Percentiles rank a stretch among this genome's conserved stretches.
phyloP scores from a whole-genome alignment of 2,113 vertebrate species.

The Zootoca vivipara region DNA sequence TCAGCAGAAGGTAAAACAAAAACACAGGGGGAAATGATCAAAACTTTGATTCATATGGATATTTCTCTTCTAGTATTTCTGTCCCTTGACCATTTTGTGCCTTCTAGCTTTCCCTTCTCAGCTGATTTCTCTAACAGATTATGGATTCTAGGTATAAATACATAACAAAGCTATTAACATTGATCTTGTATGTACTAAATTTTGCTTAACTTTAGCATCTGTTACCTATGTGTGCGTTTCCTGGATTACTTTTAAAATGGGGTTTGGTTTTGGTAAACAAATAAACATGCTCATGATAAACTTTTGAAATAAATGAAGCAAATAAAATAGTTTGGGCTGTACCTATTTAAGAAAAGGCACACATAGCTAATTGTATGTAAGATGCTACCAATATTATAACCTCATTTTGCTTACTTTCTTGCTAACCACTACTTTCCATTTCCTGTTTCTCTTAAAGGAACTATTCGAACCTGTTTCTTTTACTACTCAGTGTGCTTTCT shows the following conservation, averaged over 20 bases:
- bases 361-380: slow-evolving; percentile 44
- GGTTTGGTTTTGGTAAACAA: slow-evolving; percentile 35
- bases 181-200: slow-evolving; percentile 26
- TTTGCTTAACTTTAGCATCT: slow-evolving; percentile 50
- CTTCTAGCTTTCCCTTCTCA: slow-evolving; percentile 73
- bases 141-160: slow-evolving; percentile 55
- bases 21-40: slow-evolving; percentile 44
- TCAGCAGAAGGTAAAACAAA: slow-evolving; percentile 93
- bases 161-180: slow-evolving; percentile 31
- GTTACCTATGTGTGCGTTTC: slow-evolving; percentile 66
- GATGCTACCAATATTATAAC: slow-evolving; percentile 60
- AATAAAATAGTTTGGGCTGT: background rate
- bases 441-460: slow-evolving; percentile 71
- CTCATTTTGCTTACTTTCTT: slow-evolving; percentile 65
- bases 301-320: slow-evolving; percentile 6
- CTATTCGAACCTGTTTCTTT: slow-evolving; percentile 60
- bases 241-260: slow-evolving; percentile 47
- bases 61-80: slow-evolving; percentile 73
- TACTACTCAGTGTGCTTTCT: slow-evolving; percentile 63
- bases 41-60: slow-evolving; percentile 59
- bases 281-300: slow-evolving; percentile 20
- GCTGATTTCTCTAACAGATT: slow-evolving; percentile 72
- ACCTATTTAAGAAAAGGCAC: slow-evolving; percentile 56
- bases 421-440: slow-evolving; percentile 63
- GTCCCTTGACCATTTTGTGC: slow-evolving; percentile 76